Evolutionary conservation across 2,113 vertebrate genomes (phyloP).

Genomic region (Turnix velox): DNA sequence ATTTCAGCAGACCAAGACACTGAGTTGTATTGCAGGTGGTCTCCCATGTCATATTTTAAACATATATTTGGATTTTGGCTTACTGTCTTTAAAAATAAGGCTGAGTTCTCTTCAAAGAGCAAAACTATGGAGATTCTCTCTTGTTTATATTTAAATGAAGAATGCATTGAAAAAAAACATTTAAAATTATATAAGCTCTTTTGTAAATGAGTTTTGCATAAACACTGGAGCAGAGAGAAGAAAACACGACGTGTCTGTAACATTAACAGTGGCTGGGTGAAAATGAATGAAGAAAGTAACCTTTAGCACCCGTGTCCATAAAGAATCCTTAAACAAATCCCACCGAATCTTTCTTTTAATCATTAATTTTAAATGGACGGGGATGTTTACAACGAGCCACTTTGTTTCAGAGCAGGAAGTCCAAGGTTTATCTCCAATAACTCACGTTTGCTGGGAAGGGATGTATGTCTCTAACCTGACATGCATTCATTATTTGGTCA

Average conservation of each 20-base stretch:
- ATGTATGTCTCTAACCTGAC: constrained; percentile 65
- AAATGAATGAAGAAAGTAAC: constrained; percentile 67
- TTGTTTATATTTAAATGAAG: constrained; percentile 47
- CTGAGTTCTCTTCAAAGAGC: constrained; percentile 4
- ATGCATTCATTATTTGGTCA: constrained; percentile 79
- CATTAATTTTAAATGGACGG: constrained; percentile 59
- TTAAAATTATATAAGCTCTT: constrained; percentile 70
- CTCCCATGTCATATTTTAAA: constrained; percentile 64
- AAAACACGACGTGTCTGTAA: constrained; percentile 64
- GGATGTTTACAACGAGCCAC: constrained; percentile 46
- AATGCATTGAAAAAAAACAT: background rate
- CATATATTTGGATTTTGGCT: constrained; percentile 28
- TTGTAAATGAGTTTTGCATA: constrained; percentile 73
- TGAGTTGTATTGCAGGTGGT: constrained; percentile 61
- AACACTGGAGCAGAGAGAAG: constrained; percentile 62
- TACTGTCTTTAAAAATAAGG: constrained; percentile 22
- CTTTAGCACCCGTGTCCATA: constrained; percentile 46
- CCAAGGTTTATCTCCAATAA: constrained; percentile 74
- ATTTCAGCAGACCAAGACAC: constrained; percentile 67
- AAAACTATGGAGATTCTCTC: background rate
- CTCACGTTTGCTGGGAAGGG: constrained; percentile 65
- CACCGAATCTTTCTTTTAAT: constrained; percentile 56
- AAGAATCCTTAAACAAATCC: constrained; percentile 68
- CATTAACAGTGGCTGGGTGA: constrained; percentile 66
- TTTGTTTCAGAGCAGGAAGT: constrained; percentile 70